Base-by-base conservation (phyloP, 2,797 vertebrate species). In the Taenioides sp. region DNA sequence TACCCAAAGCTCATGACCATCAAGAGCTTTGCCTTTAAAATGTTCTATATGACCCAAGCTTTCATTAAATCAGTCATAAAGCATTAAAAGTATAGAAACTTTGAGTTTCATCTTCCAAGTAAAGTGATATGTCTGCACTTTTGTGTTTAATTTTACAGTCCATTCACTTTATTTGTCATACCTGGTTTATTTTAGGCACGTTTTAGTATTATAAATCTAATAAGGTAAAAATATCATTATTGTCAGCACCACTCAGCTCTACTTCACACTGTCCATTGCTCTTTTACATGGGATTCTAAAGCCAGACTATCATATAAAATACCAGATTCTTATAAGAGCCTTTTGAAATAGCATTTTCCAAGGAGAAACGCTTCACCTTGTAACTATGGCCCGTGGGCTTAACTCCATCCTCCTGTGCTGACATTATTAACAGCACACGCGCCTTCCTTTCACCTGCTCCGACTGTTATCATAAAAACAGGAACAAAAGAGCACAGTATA, bases 351-450 rank as follows among this genome's bases (percentile, higher is more conserved):
- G 57, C 27, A 28, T 27, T 31, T 60, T 60, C 58, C 58, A 60
- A 60, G 58, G 58, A 60, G 58, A 28, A 31, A 17, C 18, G 18
- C 25, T 65, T 65, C 63, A 65, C 63, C 58, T 27, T 60, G 58
- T 60, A 60, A 60, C 27, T 60, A 28, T 60, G 58, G 58, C 58
- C 58, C 16, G 25, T 60, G 58, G 58, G 58, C 58, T 60, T 60
- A 60, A 60, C 58, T 60, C 27, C 25, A 60, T 6, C 27, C 27
- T 60, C 58, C 58, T 20, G 58, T 28, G 16, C 58, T 60, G 58
- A 60, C 58, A 28, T 60, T 60, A 60, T 31, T 60, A 60, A 60
- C 58, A 18, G 27, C 58, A 18, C 16, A 5, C 3, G 22, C 11
- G 12, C 43, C 43, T 47, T 28, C 12, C 58, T 31, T 60, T 60